Evolutionary conservation across 1,140 invertebrate genomes (phyloP).

Genomic region (Drosophila aff.): DNA sequence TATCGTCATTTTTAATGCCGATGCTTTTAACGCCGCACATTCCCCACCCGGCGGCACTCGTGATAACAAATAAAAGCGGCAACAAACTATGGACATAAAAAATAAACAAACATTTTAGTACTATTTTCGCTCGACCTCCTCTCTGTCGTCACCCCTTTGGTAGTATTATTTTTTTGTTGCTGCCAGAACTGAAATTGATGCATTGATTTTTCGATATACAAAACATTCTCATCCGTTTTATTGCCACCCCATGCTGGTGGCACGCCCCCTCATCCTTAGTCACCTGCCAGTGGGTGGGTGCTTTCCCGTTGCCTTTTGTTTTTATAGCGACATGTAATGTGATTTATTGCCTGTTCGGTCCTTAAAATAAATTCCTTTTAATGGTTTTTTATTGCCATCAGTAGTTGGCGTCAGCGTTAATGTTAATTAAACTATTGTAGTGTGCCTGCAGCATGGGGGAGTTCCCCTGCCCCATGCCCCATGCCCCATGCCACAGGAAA

Average conservation of each 20-base stretch:
- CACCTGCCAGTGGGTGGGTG: constrained; percentile 47
- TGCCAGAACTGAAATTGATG: constrained; percentile 47
- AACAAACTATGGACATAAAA: constrained; percentile 80
- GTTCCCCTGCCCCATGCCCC: neutral
- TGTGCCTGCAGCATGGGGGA: constrained; percentile 39
- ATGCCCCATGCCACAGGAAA: constrained; percentile 6
- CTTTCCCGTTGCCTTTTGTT: constrained; percentile 66
- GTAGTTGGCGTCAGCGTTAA: constrained; percentile 79
- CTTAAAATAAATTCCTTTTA: constrained; percentile 83
- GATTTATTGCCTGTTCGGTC: constrained; percentile 80
- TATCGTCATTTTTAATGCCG: constrained; percentile 72
- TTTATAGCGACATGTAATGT: constrained; percentile 80
- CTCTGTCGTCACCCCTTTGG: constrained; percentile 26
- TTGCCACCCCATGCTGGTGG: constrained; percentile 31
- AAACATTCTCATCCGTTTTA: constrained; percentile 71
- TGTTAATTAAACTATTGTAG: constrained; percentile 83
- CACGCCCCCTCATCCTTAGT: constrained; percentile 36
- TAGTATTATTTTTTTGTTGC: neutral
- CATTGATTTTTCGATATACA: constrained; percentile 79
- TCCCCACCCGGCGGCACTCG: constrained; percentile 20
- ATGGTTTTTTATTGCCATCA: constrained; percentile 82
- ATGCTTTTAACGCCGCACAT: constrained; percentile 63
- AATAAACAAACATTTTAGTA: constrained; percentile 67
- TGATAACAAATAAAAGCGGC: constrained; percentile 57
- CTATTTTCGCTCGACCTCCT: constrained; percentile 34